phyloP scores from a whole-genome alignment of 2,797 vertebrate genomes.

The Chelonia mydas region DNA sequence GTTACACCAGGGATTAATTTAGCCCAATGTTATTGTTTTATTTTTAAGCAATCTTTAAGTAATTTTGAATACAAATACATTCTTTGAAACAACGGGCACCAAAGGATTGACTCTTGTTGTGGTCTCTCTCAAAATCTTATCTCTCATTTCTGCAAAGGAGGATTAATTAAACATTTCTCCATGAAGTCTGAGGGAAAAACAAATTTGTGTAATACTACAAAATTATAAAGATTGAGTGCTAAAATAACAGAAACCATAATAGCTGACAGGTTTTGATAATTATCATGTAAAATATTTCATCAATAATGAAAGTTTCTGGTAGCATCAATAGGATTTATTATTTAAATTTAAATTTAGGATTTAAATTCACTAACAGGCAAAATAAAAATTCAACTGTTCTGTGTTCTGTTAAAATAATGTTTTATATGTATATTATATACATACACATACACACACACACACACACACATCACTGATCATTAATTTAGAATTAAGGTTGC shows the following conservation, averaged over 20 bases:
- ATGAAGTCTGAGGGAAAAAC: background rate
- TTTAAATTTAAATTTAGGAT: background rate
- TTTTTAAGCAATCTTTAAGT: background rate
- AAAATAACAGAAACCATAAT: background rate
- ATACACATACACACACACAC: too few species aligned
- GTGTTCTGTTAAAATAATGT: background rate
- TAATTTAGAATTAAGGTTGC: background rate
- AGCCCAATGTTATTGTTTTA: fast-evolving
- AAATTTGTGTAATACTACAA: background rate
- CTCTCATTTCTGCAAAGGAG: background rate
- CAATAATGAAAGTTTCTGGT: background rate
- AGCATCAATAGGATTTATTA: background rate
- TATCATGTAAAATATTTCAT: background rate
- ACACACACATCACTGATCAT: background rate
- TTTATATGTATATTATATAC: background rate
- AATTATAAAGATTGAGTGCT: background rate
- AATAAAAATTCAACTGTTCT: background rate
- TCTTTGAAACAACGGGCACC: background rate
- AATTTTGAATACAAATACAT: background rate
- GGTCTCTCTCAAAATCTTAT: background rate
- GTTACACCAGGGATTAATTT: background rate
- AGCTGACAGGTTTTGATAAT: background rate
- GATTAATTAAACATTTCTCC: background rate
- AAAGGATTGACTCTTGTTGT: background rate
- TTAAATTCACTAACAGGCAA: background rate